Evolutionary conservation across 2,797 vertebrate species (phyloP), one percentile per base, ranked within the genome.

Genomic region (Clarias fuscus): DNA sequence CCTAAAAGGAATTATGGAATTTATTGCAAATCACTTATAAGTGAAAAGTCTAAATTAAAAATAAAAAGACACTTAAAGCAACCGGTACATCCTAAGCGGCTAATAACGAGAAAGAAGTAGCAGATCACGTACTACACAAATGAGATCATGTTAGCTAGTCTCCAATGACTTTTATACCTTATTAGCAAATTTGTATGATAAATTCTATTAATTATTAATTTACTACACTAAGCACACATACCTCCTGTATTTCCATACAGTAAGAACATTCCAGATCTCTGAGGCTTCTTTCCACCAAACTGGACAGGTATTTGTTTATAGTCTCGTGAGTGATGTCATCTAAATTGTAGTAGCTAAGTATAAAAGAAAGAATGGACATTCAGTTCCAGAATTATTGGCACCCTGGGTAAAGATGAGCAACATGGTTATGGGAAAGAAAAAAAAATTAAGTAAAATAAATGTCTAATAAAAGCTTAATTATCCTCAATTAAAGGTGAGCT

Each of bases 191-290:
- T 8, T 56, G 3, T 2, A 22, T 48, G 14, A 78, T 48, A 14
- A 33, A 72, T 56, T 79, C 18, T n/a, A 83, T 61, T 43, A 56
- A 84, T 79, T 71, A 80, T 65, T 37, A 5, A n/a, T 71, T 72
- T 62, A 79, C 64, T 43, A 76, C 17, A 86, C 30, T 67, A 15
- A 83, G 43, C 61, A 43, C 30, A 89, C 95, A 70, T 89, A 99
- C 98, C 97, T 99, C 97, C 89, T 96, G 95, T 88, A 98, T 95
- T 93, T 97, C 94, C 67, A 99, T 97, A 90, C 98, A 99, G 93
- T 97, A 97, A 76, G 98, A 99, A 84, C 94, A 95, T 91, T 98
- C 96, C 92, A 99, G 93, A 89, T 99, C 97, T 87, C 95, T 89
- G 67, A 99, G 95, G 86, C 96, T 97, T 89, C 93, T 96, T 93